A percentile compares a stretch with the other conserved stretches of the same genome.
Evolutionary conservation across 2,113 vertebrate species (phyloP).

Genomic region (Athene cunicularia): DNA sequence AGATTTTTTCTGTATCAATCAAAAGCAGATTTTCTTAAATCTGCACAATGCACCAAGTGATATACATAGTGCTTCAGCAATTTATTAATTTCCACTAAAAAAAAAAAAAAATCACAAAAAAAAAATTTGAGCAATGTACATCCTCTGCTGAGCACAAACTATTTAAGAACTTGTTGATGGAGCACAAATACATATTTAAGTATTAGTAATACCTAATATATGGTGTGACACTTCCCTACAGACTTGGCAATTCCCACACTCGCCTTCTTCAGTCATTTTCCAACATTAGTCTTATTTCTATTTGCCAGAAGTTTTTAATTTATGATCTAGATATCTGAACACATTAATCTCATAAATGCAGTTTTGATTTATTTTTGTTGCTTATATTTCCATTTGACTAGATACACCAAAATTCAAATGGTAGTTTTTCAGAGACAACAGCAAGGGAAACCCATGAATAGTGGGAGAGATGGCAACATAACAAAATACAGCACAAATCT

Average conservation of each 20-base stretch:
- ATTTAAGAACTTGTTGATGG: not conserved
- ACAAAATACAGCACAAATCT: not conserved
- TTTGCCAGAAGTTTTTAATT: not conserved
- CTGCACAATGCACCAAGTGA: not conserved
- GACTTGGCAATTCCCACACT: not conserved
- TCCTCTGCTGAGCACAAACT: not conserved
- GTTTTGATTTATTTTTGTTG: not conserved
- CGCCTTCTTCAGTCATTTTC: not conserved
- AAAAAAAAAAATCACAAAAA: not conserved
- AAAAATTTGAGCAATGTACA: not conserved
- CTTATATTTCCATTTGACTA: not conserved
- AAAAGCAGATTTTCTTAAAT: not conserved
- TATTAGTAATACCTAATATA: not conserved
- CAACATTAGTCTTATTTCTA: not conserved
- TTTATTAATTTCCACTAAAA: not conserved
- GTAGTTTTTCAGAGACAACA: not conserved
- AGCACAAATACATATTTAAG: not conserved
- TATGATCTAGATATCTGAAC: not conserved
- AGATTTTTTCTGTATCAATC: not conserved
- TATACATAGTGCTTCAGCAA: not conserved
- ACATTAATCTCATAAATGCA: not conserved
- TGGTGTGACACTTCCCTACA: not conserved
- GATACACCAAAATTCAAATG: not conserved
- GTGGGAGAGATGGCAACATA: not conserved
- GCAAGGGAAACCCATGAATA: not conserved